These are phyloP conservation scores for Eleginops maclovinus DNA, from an alignment of 2,113 vertebrate species.

Conservation along the genomic window DNA sequence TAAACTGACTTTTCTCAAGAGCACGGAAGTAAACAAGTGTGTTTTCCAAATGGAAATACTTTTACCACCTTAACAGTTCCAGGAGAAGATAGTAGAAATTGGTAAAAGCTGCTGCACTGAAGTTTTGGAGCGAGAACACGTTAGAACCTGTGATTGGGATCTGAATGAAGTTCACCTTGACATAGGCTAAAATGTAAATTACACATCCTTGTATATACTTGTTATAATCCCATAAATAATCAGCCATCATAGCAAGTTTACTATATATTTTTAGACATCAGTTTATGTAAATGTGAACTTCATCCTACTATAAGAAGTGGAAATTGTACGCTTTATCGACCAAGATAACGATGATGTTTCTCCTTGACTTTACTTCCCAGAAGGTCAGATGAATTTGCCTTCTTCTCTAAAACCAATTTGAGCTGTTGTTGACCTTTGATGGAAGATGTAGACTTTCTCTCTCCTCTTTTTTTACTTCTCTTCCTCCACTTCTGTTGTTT, in stretches of 20 bases:
- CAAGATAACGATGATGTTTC: not conserved
- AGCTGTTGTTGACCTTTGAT: not conserved
- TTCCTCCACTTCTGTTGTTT: no score
- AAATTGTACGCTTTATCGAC: not conserved
- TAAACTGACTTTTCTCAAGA: not conserved
- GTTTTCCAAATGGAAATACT: not conserved
- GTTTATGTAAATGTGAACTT: not conserved
- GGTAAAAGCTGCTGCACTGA: not conserved
- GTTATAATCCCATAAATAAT: conserved; percentile 7
- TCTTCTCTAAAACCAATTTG: not conserved
- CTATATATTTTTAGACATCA: not conserved
- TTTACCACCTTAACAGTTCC: no score
- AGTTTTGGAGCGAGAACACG: not conserved
- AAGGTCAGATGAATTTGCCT: not conserved
- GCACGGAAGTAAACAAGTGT: not conserved
- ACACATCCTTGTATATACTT: conserved; percentile 26
- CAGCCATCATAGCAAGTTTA: not conserved
- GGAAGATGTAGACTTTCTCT: not conserved
- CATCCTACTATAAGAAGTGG: not conserved
- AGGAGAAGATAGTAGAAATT: not conserved
- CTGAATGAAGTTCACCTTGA: conserved; percentile 1
- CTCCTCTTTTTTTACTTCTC: conserved; percentile 1
- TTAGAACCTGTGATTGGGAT: not conserved
- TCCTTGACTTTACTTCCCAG: not conserved
- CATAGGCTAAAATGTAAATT: not conserved